Evolutionary conservation across 2,113 vertebrate species (phyloP).

Genomic region (Notiomystis cincta): DNA sequence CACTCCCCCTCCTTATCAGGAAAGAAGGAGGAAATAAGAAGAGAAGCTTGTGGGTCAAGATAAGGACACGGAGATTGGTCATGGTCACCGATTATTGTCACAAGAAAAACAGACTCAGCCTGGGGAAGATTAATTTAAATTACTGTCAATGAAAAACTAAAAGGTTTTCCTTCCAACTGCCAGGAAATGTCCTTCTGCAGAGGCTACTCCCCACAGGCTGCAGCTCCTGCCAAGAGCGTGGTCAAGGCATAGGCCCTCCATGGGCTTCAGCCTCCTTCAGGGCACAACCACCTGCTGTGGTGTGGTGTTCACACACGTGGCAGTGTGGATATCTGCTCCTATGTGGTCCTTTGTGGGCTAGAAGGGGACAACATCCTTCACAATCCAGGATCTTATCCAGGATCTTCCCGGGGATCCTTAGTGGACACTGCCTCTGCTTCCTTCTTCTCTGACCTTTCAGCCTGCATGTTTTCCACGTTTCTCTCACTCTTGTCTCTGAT

Average conservation of each 20-base stretch:
- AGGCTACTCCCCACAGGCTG: accelerated
- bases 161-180: neutral
- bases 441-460: neutral
- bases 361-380: neutral
- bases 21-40: neutral
- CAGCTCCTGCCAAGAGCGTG: neutral
- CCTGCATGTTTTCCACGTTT: neutral
- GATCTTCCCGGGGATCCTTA: neutral
- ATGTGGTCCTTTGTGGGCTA: neutral
- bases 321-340: neutral
- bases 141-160: neutral
- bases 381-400: neutral
- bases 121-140: neutral
- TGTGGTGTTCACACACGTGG: accelerated
- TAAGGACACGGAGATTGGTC: neutral
- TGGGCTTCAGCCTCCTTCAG: neutral
- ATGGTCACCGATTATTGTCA: neutral
- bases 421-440: neutral
- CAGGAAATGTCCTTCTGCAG: accelerated
- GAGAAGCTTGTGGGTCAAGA: neutral
- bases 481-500: neutral
- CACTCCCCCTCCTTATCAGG: neutral
- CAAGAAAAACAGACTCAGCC: neutral
- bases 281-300: too few relatives aligned
- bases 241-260: neutral